These are phyloP conservation scores for Acholoe squamosa DNA, from an alignment of 2,888 invertebrate species.

Conservation along the genomic window DNA sequence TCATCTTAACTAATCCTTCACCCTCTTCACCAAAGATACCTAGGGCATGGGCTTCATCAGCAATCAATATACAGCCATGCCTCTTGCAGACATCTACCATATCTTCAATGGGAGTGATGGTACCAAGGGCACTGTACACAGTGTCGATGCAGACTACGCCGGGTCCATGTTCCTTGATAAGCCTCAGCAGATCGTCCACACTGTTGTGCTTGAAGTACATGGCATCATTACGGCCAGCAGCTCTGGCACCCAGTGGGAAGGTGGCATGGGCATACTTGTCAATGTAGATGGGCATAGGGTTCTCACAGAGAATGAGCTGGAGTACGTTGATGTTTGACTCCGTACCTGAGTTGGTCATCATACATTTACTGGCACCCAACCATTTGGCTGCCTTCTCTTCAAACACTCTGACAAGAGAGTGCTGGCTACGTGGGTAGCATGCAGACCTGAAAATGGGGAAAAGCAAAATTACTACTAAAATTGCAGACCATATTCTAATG, in stretches of 20 bases:
- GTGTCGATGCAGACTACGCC: constrained; percentile 56
- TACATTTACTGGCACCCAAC: background rate
- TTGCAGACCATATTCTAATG: too few relatives aligned
- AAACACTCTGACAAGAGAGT: constrained; percentile 13
- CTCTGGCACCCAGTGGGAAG: constrained; percentile 42
- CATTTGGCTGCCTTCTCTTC: background rate
- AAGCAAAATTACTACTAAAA: too few relatives aligned
- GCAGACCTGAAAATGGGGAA: constrained; percentile 26
- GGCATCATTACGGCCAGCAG: constrained; percentile 44
- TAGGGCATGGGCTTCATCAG: constrained; percentile 51
- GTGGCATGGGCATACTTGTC: constrained; percentile 60
- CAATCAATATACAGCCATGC: constrained; percentile 36
- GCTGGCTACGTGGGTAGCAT: background rate
- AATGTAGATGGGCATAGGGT: constrained; percentile 55
- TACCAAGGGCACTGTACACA: constrained; percentile 48
- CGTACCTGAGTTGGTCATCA: constrained; percentile 57
- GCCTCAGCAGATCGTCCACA: constrained; percentile 31
- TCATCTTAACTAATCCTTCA: constrained; percentile 43
- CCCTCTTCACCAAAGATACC: constrained; percentile 39
- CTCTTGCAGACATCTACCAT: constrained; percentile 28
- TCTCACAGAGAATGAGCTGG: constrained; percentile 22
- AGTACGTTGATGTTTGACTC: constrained; percentile 49
- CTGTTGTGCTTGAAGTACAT: constrained; percentile 59
- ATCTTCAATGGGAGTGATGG: constrained; percentile 49
- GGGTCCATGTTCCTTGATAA: constrained; percentile 58